phyloP scores from a whole-genome alignment of 2,797 vertebrate genomes.

The Sebastes miniatus region DNA sequence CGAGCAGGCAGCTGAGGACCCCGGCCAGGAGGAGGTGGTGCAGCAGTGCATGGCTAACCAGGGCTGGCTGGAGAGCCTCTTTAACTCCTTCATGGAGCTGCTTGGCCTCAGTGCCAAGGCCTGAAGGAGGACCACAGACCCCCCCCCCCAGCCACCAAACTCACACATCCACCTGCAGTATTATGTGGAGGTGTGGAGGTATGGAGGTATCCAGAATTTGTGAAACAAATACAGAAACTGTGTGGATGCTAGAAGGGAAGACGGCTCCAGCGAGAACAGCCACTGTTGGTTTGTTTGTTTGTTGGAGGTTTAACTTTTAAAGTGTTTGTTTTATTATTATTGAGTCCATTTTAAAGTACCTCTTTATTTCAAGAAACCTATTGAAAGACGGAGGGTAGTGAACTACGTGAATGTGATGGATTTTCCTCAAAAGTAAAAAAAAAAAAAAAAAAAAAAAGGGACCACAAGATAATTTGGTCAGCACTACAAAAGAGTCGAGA shows the following conservation, averaged over 20 bases:
- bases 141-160: not conserved
- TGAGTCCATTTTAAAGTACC: conserved; percentile 31
- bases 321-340: conserved; percentile 39
- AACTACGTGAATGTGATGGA: conserved; percentile 45
- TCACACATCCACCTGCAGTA: conserved; percentile 7
- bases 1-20: conserved; percentile 89
- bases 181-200: not conserved
- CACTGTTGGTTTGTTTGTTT: conserved; percentile 4
- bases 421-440: conserved; percentile 1
- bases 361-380: conserved; percentile 34
- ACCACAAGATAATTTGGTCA: conserved; percentile 14
- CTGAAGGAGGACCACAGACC: conserved; percentile 37
- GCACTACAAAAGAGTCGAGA: conserved; percentile 26
- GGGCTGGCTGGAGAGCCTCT: conserved; percentile 91
- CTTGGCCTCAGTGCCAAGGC: conserved; percentile 84
- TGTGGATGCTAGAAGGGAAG: not conserved
- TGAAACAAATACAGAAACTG: conserved; percentile 13
- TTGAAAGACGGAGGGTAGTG: not conserved
- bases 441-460: not conserved
- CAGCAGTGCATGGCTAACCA: conserved; percentile 96
- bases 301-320: conserved; percentile 3
- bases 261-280: not conserved
- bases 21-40: conserved; percentile 93
- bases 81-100: conserved; percentile 90
- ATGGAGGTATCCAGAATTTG: conserved; percentile 7